Base-by-base conservation (phyloP, 2,797 vertebrate genomes). In the Philypnodon macrostomus region DNA sequence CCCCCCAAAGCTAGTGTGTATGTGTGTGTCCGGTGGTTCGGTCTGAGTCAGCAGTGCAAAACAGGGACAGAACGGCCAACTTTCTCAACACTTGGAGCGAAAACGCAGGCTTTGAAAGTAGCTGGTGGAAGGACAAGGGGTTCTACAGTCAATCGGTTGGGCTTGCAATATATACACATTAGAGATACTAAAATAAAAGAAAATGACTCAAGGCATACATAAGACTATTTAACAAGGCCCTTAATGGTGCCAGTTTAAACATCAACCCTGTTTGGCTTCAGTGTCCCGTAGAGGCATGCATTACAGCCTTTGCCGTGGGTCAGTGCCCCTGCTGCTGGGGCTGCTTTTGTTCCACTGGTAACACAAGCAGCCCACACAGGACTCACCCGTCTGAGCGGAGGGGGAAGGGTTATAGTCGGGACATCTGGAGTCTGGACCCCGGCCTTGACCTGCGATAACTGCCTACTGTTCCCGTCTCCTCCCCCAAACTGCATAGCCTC, bases 371-470 rank as follows among this genome's bases (percentile, higher is more conserved):
- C 62, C 26, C 38, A 55, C 70, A 57, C 55, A 68, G 30, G 27
- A 35, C 47, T 37, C 49, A 23, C 32, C 23, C 58, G 68, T 70
- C 62, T 72, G 42, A 57, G 55, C 72, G 81, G 77, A 77, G 75
- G 81, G 77, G 79, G 81, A 68, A 56, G 79, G 84, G 64, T n/a
- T n/a, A 56, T 47, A 61, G 45, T 64, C 47, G 29, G 71, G 88
- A 90, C 89, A 90, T 91, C 88, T 91, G 90, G 80, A 53, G 79
- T 65, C 72, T 70, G 57, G 75, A 35, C 18, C 35, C 68, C 83
- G 68, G 71, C 38, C 45, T 33, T 12, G 27, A 85, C 77, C 85
- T 61, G 60, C 53, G 67, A 71, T 69, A 77, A 69, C 63, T 45
- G 68, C 58, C 31, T 21, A 66, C 48, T 45, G 44, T 47, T 38